Base-by-base conservation (phyloP, 2,113 vertebrate genomes). In the Etheostoma spectabile region DNA sequence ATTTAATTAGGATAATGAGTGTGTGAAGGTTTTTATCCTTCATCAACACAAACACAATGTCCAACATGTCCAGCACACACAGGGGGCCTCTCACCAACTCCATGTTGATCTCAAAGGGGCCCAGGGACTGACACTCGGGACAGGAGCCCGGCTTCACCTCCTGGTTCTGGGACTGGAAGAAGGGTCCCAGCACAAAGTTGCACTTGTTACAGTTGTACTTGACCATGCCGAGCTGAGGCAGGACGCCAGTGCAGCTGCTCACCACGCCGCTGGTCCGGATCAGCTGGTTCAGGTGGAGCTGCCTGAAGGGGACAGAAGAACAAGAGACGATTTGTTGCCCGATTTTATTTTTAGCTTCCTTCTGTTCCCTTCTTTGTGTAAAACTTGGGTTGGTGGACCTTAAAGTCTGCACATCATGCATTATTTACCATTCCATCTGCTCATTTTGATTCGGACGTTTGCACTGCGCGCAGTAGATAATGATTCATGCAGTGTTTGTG, bases 61-160 rank as follows among this genome's bases (percentile, higher is more conserved):
- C 30, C 19, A 42, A 35, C 19, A 0, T 30, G 3, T 49, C 13
- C 18, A 38, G 5, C 21, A n/a, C n/a, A 8, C 16, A 48, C 46
- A 49, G 0, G 24, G 8, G 8, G 12, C 1, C 2, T 55, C 95
- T 91, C 74, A 99, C 98, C 97, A 99, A 95, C 80, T 99, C 98
- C 98, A 99, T 99, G 95, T 99, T 99, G 94, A 99, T 97, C 82
- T 99, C 98, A 11, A 99, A 99, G 0, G 98, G 98, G 0, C 98
- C 98, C 2, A 94, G 72, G 0, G 97, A 98, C 91, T 99, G 98
- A 88, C 98, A 99, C 92, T 99, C 98, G 0, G 98, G 98, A 46
- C 98, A 99, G 77, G 98, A 99, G 19, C 98, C 98, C 0, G 98
- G 98, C 92, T 99, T 99, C 92, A 99, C 97, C 66, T 99, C 98